A percentile compares a stretch with the other conserved stretches of the same genome.
phyloP scores from a whole-genome alignment of 2,797 vertebrate genomes.

The Oryzias sinensis region DNA sequence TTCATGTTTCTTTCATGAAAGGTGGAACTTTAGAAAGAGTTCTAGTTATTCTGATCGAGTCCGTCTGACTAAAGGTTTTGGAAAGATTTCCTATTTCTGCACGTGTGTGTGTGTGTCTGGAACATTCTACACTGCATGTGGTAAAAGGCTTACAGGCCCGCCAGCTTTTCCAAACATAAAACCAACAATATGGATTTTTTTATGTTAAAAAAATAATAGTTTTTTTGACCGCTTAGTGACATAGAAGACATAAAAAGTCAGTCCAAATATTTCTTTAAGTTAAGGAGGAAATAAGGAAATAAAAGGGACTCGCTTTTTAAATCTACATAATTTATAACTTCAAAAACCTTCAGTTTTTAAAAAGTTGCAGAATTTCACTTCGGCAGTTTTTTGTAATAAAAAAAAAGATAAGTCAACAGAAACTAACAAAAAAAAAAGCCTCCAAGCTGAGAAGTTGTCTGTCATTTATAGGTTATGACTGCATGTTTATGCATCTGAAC shows the following conservation, averaged over 20 bases:
- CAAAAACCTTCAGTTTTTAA: too few species aligned
- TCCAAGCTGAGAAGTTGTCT: too few species aligned
- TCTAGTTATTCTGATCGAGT: slow-evolving; percentile 18
- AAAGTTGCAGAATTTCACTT: too few species aligned
- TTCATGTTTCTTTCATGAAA: slow-evolving; percentile 12
- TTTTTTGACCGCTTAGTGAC: neutral
- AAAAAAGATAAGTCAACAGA: too few species aligned
- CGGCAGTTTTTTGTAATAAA: too few species aligned
- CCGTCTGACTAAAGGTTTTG: slow-evolving; percentile 31
- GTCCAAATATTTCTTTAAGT: too few species aligned
- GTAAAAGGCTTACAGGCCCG: slow-evolving; percentile 1
- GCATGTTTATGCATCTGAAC: too few species aligned
- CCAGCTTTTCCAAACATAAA: slow-evolving; percentile 2
- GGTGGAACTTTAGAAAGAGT: neutral
- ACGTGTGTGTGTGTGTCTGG: slow-evolving; percentile 12
- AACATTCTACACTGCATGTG: slow-evolving; percentile 18
- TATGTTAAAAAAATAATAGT: neutral
- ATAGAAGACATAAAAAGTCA: neutral
- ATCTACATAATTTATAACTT: too few species aligned
- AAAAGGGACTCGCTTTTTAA: too few species aligned
- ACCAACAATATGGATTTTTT: neutral
- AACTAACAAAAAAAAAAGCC: too few species aligned
- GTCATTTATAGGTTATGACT: too few species aligned
- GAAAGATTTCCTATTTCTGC: slow-evolving; percentile 36
- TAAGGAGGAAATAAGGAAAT: too few species aligned